A percentile compares a stretch with the other conserved stretches of the same genome.
Evolutionary conservation across 2,888 invertebrate genomes (phyloP).

Genomic region (Podabrus alpinus): DNA sequence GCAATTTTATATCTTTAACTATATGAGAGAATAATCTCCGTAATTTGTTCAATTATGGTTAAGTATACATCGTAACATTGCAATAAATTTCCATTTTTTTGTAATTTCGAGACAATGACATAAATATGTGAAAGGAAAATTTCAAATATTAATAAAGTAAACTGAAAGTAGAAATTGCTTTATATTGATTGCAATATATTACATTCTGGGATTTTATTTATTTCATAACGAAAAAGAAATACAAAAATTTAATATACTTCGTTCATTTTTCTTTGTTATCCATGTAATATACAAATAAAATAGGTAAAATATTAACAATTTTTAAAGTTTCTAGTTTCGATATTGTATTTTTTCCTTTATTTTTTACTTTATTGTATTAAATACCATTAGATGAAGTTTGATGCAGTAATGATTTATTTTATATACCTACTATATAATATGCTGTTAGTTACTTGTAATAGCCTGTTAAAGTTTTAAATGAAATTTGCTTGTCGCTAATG

Average conservation of each 20-base stretch:
- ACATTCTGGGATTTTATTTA: not conserved
- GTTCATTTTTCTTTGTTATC: not conserved
- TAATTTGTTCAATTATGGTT: not conserved
- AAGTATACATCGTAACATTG: not conserved
- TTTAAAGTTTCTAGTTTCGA: not conserved
- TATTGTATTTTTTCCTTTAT: not conserved
- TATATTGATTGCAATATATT: not conserved
- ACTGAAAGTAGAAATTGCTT: not conserved
- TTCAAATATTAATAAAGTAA: not conserved
- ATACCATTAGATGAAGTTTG: not conserved
- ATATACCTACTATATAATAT: not conserved
- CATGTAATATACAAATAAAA: not conserved
- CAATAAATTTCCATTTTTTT: not conserved
- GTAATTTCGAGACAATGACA: not conserved
- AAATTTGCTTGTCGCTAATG: conserved; percentile 6
- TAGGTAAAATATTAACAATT: not conserved
- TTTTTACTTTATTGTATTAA: not conserved
- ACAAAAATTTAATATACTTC: not conserved
- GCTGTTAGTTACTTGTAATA: conserved; percentile 6
- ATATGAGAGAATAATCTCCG: not conserved
- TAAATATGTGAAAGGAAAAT: not conserved
- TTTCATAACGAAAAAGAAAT: not conserved
- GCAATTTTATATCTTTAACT: not conserved
- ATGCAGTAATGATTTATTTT: not conserved
- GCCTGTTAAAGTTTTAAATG: conserved; percentile 10